Conservation (phyloP, 2,888 invertebrate genomes). For the Cecidostiba fungosa region DNA sequence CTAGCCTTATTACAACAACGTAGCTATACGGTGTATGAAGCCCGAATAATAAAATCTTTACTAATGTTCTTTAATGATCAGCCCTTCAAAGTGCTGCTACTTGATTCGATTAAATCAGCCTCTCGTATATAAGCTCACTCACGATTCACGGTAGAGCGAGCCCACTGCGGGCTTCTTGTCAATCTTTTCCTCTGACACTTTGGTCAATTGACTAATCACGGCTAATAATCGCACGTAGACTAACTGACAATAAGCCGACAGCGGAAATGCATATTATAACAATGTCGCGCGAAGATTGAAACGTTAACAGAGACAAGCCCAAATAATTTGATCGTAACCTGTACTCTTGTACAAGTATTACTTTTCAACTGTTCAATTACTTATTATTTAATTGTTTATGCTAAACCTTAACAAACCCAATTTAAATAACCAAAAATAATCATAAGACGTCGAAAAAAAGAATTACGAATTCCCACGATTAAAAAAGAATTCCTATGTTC, state of each 20-base stretch:
- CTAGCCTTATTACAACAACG: constrained; percentile 34
- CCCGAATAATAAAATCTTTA: constrained; percentile 26
- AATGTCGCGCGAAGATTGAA: not conserved
- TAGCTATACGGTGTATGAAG: not conserved
- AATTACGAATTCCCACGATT: not conserved
- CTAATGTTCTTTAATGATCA: constrained; percentile 21
- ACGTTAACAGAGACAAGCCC: not conserved
- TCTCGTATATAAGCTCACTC: not conserved
- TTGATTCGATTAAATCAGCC: constrained; percentile 27
- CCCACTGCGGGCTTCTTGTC: constrained; percentile 71
- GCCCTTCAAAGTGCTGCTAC: not conserved
- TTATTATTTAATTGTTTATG: not conserved
- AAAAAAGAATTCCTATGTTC: constrained; percentile 67
- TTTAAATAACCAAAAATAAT: not conserved
- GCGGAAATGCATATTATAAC: constrained; percentile 75
- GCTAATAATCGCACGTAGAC: constrained; percentile 70
- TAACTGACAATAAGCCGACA: constrained; percentile 11
- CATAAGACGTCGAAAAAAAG: not conserved
- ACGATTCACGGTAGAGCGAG: not conserved
- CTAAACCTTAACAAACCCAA: not conserved
- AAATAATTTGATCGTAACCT: not conserved
- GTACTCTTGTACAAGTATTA: not conserved
- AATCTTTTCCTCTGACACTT: constrained; percentile 74
- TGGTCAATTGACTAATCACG: constrained; percentile 76
- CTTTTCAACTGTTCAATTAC: not conserved